These are phyloP conservation scores for Peromyscus melanophrys DNA, from an alignment of 2,797 vertebrate species.

Conservation along the genomic window DNA sequence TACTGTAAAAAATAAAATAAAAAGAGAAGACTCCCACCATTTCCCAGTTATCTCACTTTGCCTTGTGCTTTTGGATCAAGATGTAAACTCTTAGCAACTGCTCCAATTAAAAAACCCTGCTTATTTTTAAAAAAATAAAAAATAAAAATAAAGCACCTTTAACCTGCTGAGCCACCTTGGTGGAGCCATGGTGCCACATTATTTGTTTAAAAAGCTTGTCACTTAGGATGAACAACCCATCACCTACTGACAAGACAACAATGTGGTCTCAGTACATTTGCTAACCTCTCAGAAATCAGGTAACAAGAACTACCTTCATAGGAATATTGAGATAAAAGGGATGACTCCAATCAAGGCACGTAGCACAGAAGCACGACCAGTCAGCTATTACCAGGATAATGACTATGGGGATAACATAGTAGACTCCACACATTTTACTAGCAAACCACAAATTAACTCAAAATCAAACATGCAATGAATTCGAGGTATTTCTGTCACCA, in stretches of 20 bases:
- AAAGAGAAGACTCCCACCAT: background rate
- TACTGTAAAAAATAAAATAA: background rate
- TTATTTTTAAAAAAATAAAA: background rate
- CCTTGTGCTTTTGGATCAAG: background rate
- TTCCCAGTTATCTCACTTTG: background rate
- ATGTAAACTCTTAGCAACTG: background rate
- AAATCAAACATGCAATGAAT: background rate
- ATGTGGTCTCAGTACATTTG: constrained; percentile 21
- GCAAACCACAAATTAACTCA: background rate
- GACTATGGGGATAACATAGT: background rate
- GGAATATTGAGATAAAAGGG: background rate
- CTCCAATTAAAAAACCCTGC: background rate
- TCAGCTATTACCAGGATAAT: background rate
- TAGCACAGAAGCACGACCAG: background rate
- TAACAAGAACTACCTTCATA: background rate
- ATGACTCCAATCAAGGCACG: background rate
- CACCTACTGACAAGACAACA: background rate
- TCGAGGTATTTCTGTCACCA: background rate
- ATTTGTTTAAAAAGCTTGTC: background rate
- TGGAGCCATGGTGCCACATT: background rate
- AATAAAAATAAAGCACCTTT: background rate
- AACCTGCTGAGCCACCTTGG: background rate
- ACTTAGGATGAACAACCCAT: background rate
- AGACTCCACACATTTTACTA: background rate
- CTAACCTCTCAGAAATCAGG: constrained; percentile 41